phyloP scores from a whole-genome alignment of 2,888 invertebrate genomes.

The Eustalomyia histrio region DNA sequence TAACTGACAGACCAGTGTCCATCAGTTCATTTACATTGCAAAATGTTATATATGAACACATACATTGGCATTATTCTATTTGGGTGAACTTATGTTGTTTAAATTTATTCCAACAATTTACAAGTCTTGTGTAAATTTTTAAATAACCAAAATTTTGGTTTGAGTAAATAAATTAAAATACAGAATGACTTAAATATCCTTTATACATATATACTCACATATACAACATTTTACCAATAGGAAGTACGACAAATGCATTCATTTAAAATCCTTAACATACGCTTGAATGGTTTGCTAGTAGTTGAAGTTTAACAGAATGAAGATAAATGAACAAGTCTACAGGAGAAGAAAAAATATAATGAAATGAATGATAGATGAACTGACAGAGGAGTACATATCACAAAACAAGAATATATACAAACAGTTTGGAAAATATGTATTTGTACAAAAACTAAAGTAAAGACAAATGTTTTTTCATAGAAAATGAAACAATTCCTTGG shows the following conservation, averaged over 20 bases:
- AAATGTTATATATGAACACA: slow-evolving; percentile 3
- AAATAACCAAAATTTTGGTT: slow-evolving; percentile 33
- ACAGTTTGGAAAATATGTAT: background rate
- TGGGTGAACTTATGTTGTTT: background rate
- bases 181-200: slow-evolving; percentile 20
- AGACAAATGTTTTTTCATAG: too few species aligned
- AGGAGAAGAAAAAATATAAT: background rate
- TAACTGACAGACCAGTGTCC: slow-evolving; percentile 1
- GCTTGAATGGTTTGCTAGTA: slow-evolving; percentile 36
- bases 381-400: slow-evolving; percentile 2
- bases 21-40: slow-evolving; percentile 29
- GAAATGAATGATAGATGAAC: slow-evolving; percentile 24
- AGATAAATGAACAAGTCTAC: slow-evolving; percentile 31
- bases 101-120: slow-evolving; percentile 31
- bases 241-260: slow-evolving; percentile 43
- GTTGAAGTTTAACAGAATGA: slow-evolving; percentile 41
- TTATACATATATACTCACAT: background rate
- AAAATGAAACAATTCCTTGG: too few species aligned
- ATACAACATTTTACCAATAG: slow-evolving; percentile 18
- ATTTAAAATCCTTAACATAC: slow-evolving; percentile 38
- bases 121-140: slow-evolving; percentile 49
- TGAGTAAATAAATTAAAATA: slow-evolving; percentile 47
- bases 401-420: background rate
- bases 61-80: too few species aligned
- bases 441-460: too few species aligned